phyloP scores from a whole-genome alignment of 2,113 vertebrate genomes.

The Nannospalax galili region DNA sequence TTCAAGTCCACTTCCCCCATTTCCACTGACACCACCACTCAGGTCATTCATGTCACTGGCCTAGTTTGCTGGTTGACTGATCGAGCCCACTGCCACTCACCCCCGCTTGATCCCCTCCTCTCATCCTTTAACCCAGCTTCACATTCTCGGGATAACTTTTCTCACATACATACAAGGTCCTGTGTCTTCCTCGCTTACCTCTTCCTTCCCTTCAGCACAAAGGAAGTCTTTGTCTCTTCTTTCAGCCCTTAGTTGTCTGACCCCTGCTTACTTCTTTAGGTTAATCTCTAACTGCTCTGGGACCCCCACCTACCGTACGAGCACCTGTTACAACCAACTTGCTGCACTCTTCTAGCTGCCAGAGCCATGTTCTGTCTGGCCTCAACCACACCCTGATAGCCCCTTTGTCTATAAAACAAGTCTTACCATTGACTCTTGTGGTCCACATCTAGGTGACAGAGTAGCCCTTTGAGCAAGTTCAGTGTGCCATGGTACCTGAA shows the following conservation, averaged over 20 bases:
- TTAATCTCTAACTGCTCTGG: neutral
- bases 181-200: neutral
- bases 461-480: neutral
- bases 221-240: neutral
- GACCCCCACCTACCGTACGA: neutral
- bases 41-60: neutral
- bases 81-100: neutral
- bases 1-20: neutral
- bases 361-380: neutral
- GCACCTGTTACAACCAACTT: neutral
- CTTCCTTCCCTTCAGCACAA: neutral
- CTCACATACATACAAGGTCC: neutral
- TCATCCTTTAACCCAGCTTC: neutral
- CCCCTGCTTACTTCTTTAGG: neutral
- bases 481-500: neutral
- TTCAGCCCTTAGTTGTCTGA: slow-evolving; percentile 26
- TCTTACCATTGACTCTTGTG: neutral
- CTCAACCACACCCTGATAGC: neutral
- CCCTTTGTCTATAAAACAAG: neutral
- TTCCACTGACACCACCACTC: neutral
- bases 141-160: neutral
- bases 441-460: neutral
- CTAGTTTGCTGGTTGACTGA: neutral
- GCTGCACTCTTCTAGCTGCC: neutral
- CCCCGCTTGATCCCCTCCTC: neutral